Base-by-base conservation (phyloP, 1,140 invertebrate species). In the Diuraphis noxia region DNA sequence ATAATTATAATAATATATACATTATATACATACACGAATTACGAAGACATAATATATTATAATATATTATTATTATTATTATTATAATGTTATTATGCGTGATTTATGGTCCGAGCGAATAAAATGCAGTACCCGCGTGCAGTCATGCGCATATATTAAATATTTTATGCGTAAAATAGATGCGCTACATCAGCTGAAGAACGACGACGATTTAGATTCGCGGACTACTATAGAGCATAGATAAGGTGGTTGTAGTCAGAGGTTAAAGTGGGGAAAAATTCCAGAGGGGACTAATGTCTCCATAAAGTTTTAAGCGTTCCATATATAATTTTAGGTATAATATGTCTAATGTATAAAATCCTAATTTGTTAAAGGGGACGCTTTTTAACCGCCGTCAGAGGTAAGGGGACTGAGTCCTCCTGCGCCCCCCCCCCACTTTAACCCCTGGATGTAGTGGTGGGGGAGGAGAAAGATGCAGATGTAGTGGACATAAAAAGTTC, bases 21-120 rank as follows among this genome's bases (percentile, higher is more conserved):
- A 40, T 40, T 36, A 25, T 38, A 81, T 25, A n/a, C n/a, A 25
- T 34, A 79, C 36, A 81, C 23, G 21, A n/a, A 30, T 40, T 84
- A 84, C 81, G 81, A 85, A 85, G 41, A 43, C 84, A 46, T 41
- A 82, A 46, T 41, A 82, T 41, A 41, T 82, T 82, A 82, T 30
- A 82, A 30, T 30, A 30, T 82, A 30, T 30, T 41, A 40, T 36
- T 79, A 38, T 79, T 36, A 77, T 77, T 63, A 63, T 56, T 25
- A 56, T n/a, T 63, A 63, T 63, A 30, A 72, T 63, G 56, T 72
- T n/a, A n/a, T 72, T 72, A 72, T 72, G 40, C 25, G 40, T 82
- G 81, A 82, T 82, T 82, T 43, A 82, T 82, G 81, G 81, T 40
- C 30, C 40, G 40, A 82, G 40, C 81, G 40, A 82, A 82, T 38